Evolutionary conservation across 1,140 invertebrate genomes (phyloP), one percentile per base, ranked within the genome.

Genomic region (fruit fly (Drosophila melanogaster)): DNA sequence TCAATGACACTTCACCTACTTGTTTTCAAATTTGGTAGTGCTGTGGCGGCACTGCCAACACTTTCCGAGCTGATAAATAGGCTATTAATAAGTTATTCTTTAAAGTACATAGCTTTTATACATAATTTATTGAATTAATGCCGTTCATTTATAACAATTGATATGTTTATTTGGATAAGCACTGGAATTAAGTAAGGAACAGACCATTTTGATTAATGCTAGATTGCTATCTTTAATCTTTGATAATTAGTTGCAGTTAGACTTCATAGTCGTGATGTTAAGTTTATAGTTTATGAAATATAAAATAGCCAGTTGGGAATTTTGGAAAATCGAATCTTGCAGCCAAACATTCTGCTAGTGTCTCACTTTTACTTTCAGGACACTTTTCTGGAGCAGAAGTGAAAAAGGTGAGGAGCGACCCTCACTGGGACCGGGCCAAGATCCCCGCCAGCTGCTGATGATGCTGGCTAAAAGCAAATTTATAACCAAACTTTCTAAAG

Each of bases 1-100:
- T 90, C 85, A 90, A 84, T 79, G 85, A 90, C 85, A 81, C 74
- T 89, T 90, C 85, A 89, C 85, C 85, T 89, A 90, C 84, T 90
- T 90, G 77, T 77, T 74, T 74, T 79, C 59, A 74, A 87, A 86
- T 77, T 72, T 51, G 65, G n/a, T 19, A 12, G 19, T 44, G 17
- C 8, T 22, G 3, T 12, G 15, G 17, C 19, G 40, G 40, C 40
- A 15, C 40, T 8, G 6, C n/a, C 40, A 3, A 11, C 10, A 12
- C 17, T 19, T 19, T 3, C 3, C 10, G 12, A 44, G 10, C 10
- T 12, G 4, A 30, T 2, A 17, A 30, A 17, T 30, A 30, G n/a
- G 24, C n/a, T 17, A 11, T 33, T 24, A 12, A 30, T 30, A 10
- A 30, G 3, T 30, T 30, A 30, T 30, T 30, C 30, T 8, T 8